Base-by-base conservation (phyloP, 2,797 vertebrate genomes). In the Lithobates pipiens region DNA sequence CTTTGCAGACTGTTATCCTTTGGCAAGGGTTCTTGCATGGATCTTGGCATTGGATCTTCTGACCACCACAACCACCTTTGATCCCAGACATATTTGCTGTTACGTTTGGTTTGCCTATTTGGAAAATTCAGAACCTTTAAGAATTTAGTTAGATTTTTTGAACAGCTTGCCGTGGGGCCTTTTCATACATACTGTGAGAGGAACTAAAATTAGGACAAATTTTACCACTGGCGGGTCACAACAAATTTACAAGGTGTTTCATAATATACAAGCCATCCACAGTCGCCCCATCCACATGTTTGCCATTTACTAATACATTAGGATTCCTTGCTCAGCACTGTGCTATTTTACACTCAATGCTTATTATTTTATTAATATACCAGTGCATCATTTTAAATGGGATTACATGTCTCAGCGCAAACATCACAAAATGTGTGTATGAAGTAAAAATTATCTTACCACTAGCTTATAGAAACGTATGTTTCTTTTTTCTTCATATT, bases 61-160 rank as follows among this genome's bases (percentile, higher is more conserved):
- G 32, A 11, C 39, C 29, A 23, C 57, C 18, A 13, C 61, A 21
- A 67, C 34, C 61, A 27, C 36, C n/a, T 44, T 79, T 79, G 63
- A 29, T 44, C 46, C 77, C 77, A 79, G 77, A 79, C 77, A 79
- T 79, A 25, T 16, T 11, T 44, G 63, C 13, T 68, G 32, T 32
- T 32, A 32, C 2, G 32, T n/a, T 61, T 61, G 54, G 21, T 61
- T 23, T 61, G 5, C 13, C 25, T 67, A 15, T 11, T 67, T 25
- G 0, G 10, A 15, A 2, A 67, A 67, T 29, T 29, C 10, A 27
- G 13, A 29, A 11, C 8, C 2, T 67, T 13, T 0, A 25, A 29
- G 25, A 67, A 10, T 36, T 36, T 39, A 29, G 29, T 29, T 67
- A 4, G 63, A 2, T 11, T 25, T 25, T 67, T 67, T 67, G 3